Evolutionary conservation across 2,113 vertebrate genomes (phyloP).

Genomic region (Scomber japonicus): DNA sequence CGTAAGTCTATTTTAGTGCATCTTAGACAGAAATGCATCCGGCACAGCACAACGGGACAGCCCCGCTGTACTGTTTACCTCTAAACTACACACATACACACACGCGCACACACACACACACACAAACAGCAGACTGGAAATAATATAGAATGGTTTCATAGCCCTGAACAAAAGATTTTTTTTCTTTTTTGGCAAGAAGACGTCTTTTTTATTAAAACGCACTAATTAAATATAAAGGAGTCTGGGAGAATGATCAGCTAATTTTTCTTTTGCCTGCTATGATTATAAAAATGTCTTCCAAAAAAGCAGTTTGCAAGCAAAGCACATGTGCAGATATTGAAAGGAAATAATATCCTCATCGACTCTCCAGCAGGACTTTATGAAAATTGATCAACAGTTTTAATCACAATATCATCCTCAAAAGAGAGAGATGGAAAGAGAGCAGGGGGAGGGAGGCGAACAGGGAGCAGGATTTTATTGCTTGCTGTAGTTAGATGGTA

Average conservation of each 20-base stretch:
- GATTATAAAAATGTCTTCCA: conserved; percentile 25
- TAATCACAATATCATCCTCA: conserved; percentile 84
- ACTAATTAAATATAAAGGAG: conserved; percentile 47
- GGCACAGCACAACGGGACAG: conserved; percentile 16
- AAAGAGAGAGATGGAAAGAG: conserved; percentile 63
- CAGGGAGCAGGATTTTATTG: conserved; percentile 80
- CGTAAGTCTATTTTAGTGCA: conserved; percentile 16
- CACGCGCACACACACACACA: conserved; percentile 14
- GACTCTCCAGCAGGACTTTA: conserved; percentile 81
- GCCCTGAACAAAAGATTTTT: neutral
- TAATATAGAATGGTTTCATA: neutral
- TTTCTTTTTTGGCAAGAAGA: conserved; percentile 34
- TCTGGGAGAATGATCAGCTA: conserved; percentile 24
- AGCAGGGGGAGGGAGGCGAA: conserved; percentile 57
- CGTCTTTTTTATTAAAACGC: conserved; percentile 48
- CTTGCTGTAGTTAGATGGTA: conserved; percentile 85
- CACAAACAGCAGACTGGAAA: neutral
- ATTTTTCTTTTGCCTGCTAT: conserved; percentile 20
- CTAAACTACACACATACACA: neutral
- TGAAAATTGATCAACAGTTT: conserved; percentile 88
- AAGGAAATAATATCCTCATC: conserved; percentile 71
- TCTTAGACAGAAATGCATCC: conserved; percentile 36
- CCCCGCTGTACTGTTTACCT: conserved; percentile 24
- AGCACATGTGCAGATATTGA: conserved; percentile 56
- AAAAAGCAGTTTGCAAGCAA: conserved; percentile 55